A percentile compares a stretch with the other conserved stretches of the same genome.
These are phyloP conservation scores for Limenitis arthemis DNA, from an alignment of 2,888 invertebrate genomes.

Conservation along the genomic window DNA sequence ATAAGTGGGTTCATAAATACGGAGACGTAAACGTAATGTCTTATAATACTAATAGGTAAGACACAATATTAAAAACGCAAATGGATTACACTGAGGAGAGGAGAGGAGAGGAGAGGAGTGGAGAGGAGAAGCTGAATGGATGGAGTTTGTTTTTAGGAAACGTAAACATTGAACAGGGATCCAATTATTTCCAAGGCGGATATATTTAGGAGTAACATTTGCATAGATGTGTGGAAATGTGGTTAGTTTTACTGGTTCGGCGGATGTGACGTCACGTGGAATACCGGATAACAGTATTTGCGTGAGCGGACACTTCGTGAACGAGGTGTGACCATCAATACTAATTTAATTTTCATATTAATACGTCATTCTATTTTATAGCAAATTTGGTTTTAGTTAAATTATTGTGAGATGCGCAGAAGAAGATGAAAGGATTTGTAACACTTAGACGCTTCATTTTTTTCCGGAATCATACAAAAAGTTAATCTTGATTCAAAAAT, in stretches of 20 bases:
- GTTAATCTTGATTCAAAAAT: too few species aligned
- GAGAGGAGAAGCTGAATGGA: constrained; percentile 5
- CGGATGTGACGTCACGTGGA: constrained; percentile 10
- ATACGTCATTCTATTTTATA: too few species aligned
- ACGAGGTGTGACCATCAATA: background rate
- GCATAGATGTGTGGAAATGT: background rate
- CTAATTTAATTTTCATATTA: background rate
- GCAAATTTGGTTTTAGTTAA: too few species aligned
- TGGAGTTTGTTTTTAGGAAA: constrained; percentile 2
- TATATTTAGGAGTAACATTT: constrained; percentile 2
- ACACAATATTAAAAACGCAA: background rate
- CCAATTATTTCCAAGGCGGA: background rate
- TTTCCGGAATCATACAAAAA: too few species aligned
- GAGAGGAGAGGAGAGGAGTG: too few species aligned
- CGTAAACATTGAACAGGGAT: background rate
- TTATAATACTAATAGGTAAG: too few species aligned
- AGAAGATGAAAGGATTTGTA: too few species aligned
- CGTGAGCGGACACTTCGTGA: background rate
- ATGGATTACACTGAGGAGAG: constrained; percentile 1
- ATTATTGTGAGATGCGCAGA: too few species aligned
- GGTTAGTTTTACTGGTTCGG: background rate
- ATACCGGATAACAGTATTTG: background rate
- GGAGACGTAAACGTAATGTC: too few species aligned
- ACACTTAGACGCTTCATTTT: too few species aligned
- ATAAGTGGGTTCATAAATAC: too few species aligned